These are phyloP conservation scores for Drosophila nigricruria DNA, from an alignment of 2,888 invertebrate species.

Conservation along the genomic window DNA sequence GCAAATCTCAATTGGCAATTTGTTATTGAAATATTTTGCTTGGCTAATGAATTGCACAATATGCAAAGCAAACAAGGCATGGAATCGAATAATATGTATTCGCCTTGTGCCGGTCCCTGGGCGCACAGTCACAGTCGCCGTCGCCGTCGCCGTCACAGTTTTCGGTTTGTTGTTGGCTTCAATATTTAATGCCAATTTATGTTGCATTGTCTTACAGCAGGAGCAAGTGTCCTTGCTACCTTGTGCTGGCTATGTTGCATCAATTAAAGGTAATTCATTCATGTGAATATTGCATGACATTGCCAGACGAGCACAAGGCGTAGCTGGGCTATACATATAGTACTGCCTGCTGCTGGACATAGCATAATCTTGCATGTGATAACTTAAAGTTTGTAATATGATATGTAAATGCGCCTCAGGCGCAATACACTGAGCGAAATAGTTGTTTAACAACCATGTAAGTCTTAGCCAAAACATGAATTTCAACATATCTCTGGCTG, in stretches of 20 bases:
- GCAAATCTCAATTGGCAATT: slow-evolving; percentile 67
- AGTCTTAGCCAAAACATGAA: background rate
- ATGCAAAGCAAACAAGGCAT: slow-evolving; percentile 50
- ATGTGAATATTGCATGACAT: slow-evolving; percentile 71
- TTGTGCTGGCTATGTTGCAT: slow-evolving; percentile 57
- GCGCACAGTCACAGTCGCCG: background rate
- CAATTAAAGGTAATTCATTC: slow-evolving; percentile 80
- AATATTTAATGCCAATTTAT: slow-evolving; percentile 81
- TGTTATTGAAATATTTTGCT: slow-evolving; percentile 72
- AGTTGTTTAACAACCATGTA: too few relatives aligned
- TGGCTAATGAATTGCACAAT: slow-evolving; percentile 66
- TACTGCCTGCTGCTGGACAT: background rate
- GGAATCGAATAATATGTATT: slow-evolving; percentile 1
- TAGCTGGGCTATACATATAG: background rate
- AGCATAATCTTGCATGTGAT: slow-evolving; percentile 41
- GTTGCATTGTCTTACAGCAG: slow-evolving; percentile 62
- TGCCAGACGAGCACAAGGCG: slow-evolving; percentile 30
- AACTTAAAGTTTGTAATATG: slow-evolving; percentile 51
- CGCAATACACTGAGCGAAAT: slow-evolving; percentile 21
- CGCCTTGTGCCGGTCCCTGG: background rate
- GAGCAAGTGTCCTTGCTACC: slow-evolving; percentile 20
- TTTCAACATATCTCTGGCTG: background rate
- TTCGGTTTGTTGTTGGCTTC: slow-evolving; percentile 57
- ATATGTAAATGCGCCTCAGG: slow-evolving; percentile 54
- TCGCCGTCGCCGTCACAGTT: background rate